Evolutionary conservation across 2,113 vertebrate genomes (phyloP).

Genomic region (Erpornis zantholeuca): DNA sequence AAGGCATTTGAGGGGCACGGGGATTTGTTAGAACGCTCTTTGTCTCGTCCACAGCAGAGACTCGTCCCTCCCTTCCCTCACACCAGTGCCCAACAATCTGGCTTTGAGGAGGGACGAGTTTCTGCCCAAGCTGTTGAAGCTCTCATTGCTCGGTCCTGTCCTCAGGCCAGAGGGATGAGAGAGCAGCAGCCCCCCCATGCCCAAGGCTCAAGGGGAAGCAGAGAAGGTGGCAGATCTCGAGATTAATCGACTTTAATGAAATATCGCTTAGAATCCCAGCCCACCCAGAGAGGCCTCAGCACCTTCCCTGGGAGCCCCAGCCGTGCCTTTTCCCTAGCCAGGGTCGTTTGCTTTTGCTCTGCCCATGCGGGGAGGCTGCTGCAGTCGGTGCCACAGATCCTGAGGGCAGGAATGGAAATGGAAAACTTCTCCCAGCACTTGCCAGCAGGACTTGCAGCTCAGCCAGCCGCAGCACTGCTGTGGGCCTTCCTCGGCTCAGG

Average conservation of each 20-base stretch:
- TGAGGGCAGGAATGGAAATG: neutral
- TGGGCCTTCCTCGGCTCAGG: neutral
- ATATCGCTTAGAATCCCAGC: neutral
- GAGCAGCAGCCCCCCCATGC: neutral
- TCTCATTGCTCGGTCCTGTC: fast-evolving
- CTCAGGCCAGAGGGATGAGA: neutral
- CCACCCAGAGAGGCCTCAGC: neutral
- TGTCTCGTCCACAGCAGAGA: neutral
- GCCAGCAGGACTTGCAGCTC: neutral
- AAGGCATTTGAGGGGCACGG: neutral
- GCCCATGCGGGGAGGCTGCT: no score
- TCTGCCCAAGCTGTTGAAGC: neutral
- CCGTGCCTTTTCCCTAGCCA: neutral
- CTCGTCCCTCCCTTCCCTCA: fast-evolving
- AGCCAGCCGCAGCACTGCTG: neutral
- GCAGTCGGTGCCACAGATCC: fast-evolving
- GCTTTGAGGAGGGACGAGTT: neutral
- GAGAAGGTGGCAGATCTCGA: fast-evolving
- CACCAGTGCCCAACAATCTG: fast-evolving
- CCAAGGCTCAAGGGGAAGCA: neutral
- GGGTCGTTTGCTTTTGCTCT: neutral
- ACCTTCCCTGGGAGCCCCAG: neutral
- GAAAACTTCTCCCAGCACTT: neutral
- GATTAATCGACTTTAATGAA: neutral
- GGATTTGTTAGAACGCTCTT: fast-evolving